phyloP scores from a whole-genome alignment of 2,113 vertebrate genomes.

The Microtus richardsoni region DNA sequence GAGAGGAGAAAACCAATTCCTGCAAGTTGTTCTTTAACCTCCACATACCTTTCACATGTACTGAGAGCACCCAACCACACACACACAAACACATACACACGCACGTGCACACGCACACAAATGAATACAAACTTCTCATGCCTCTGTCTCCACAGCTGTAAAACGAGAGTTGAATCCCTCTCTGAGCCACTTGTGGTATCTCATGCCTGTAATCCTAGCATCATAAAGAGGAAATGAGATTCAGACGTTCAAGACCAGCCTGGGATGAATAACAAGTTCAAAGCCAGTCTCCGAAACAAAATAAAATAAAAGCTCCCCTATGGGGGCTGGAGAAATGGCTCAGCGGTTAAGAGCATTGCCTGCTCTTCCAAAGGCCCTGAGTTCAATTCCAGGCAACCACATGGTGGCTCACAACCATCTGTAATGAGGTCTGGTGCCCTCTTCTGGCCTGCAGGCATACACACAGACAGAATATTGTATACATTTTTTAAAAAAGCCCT shows the following conservation, averaged over 20 bases:
- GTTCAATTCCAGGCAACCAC: no score
- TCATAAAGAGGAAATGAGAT: neutral
- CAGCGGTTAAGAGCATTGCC: no score
- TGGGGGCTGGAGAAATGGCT: no score
- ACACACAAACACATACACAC: neutral
- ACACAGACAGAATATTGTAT: no score
- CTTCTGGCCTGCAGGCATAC: no score
- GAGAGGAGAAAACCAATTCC: neutral
- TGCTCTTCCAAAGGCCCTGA: no score
- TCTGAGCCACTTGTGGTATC: no score
- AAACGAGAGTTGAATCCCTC: neutral
- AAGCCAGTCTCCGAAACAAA: neutral
- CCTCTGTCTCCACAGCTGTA: neutral
- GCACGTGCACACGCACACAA: neutral
- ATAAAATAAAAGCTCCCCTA: neutral
- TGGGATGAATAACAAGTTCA: neutral
- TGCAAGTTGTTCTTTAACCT: neutral
- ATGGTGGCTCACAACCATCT: no score
- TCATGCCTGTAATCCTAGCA: neutral
- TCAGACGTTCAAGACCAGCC: neutral
- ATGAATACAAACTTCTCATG: neutral
- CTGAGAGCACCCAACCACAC: neutral
- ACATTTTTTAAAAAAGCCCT: no score
- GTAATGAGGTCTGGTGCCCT: no score
- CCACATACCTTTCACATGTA: neutral